Base-by-base conservation (phyloP, 2,113 vertebrate species). In the Pristiophorus japonicus region DNA sequence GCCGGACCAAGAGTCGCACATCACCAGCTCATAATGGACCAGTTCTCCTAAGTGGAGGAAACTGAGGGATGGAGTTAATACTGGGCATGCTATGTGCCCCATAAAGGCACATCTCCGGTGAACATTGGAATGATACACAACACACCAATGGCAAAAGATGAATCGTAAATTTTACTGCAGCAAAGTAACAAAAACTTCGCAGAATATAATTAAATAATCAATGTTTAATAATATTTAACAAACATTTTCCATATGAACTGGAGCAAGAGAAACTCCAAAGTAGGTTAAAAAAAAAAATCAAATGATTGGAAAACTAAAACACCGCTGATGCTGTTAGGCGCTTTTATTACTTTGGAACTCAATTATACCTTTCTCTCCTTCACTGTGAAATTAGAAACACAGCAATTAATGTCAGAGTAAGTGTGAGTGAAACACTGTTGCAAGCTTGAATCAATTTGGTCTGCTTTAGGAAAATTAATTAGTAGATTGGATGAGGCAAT, bases 401-500 rank as follows among this genome's bases (percentile, higher is more conserved):
- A n/a, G 11, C 27, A 62, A 14, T 91, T 62, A 62, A 91, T 34
- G 34, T 91, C 88, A 92, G 59, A 92, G 34, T 27, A 88, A 88
- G 47, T 65, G 16, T 45, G 34, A 65, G 88, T 38, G 18, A 63
- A 92, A 92, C 59, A 16, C 30, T 6, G n/a, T 65, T 92, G 88
- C 59, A 65, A 63, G n/a, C n/a, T 63, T 42, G 59, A 92, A n/a
- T 65, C 88, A 65, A 92, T 65, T 63, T 63, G 1, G 10, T 22
- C n/a, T 38, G 16, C 59, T 92, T 92, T 63, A 63, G 18, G 88
- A 38, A 92, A 92, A 92, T 65, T 92, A 92, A 65, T 91, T 38
- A 63, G 59, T 65, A 18, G 59, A 38, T 65, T 63, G 59, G 59
- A 90, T 90, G 51, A 63, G 59, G n/a, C 59, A 92, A 92, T 63